Base-by-base conservation (phyloP, 1,140 invertebrate genomes). In the Colletes gigas region DNA sequence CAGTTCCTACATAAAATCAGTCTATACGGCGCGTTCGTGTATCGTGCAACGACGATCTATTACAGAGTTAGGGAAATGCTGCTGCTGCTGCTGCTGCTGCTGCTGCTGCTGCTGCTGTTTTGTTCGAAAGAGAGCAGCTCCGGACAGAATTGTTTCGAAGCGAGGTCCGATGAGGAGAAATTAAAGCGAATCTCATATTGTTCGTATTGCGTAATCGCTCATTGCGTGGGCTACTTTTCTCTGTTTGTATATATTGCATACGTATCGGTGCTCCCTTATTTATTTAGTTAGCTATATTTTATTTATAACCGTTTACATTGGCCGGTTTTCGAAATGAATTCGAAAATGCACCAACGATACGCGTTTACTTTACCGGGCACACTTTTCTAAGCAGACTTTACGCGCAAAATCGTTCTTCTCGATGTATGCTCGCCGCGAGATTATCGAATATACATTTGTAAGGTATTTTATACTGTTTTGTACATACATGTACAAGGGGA, bases 261-360 rank as follows among this genome's bases (percentile, higher is more conserved):
- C 44, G 21, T 63, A 63, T 80, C 71, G 63, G 63, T 68, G 71
- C 71, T 80, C 30, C 21, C 60, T 86, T 90, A 90, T 90, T 89
- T 89, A 89, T 89, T 87, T 83, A 85, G 75, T 65, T 88, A 89
- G 84, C 41, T 41, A 50, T 69, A 80, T 52, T 67, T 84, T 89
- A 89, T 89, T 89, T 89, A 89, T 89, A 76, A 72, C 17, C 39
- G 17, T 82, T 68, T 55, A 52, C 9, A 52, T 55, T 50, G 67
- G 15, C 21, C 55, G 41, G 65, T 15, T 19, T 17, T 54, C 12
- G 30, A 9, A 47, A 63, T 41, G 19, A 0, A 5, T 21, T 50
- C 44, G 63, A 19, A 21, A 50, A 30, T 39, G 39, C 39, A 44
- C 4, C 14, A n/a, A n/a, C 44, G 39, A 47, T 0, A 17, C n/a